Conservation (phyloP, 2,113 vertebrate species). For the Thalassoma bifasciatum region DNA sequence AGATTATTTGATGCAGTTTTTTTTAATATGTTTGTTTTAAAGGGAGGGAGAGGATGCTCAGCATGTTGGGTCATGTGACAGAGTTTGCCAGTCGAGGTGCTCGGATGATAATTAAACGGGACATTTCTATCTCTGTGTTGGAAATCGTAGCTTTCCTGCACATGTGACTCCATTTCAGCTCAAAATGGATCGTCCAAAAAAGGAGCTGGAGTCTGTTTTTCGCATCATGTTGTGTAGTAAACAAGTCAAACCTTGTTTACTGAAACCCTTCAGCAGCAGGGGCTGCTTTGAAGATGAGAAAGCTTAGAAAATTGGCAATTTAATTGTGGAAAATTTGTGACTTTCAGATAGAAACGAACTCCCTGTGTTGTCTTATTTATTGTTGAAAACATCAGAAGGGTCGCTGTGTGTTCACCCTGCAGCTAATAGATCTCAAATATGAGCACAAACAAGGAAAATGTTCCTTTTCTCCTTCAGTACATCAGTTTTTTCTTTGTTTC, state of each 20-base stretch:
- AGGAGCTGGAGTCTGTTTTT: background rate
- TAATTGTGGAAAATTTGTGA: slow-evolving; percentile 20
- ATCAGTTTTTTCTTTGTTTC: slow-evolving; percentile 1
- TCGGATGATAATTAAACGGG: slow-evolving; percentile 20
- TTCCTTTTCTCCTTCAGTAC: background rate
- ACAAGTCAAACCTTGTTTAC: slow-evolving; percentile 38
- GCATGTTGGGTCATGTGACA: slow-evolving; percentile 9
- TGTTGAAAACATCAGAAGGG: slow-evolving; percentile 1
- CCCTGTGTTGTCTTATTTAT: background rate
- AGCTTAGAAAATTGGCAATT: slow-evolving; percentile 16
- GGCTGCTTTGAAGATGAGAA: slow-evolving; percentile 21
- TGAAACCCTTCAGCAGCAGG: background rate
- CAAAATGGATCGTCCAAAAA: background rate
- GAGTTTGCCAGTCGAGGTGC: slow-evolving; percentile 5
- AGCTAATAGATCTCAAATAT: slow-evolving; percentile 2
- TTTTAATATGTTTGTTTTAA: slow-evolving; percentile 8
- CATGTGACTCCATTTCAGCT: slow-evolving; percentile 28
- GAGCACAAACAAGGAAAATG: slow-evolving; percentile 10
- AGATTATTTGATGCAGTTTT: background rate
- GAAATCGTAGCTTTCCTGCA: slow-evolving; percentile 10
- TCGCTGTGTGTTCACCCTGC: background rate
- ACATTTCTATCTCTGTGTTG: slow-evolving; percentile 30
- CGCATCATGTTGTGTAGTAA: slow-evolving; percentile 5
- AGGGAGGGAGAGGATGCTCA: background rate
- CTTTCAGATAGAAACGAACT: slow-evolving; percentile 18